Evolutionary conservation across 2,113 vertebrate species (phyloP).

Genomic region (Tapirus terrestris): DNA sequence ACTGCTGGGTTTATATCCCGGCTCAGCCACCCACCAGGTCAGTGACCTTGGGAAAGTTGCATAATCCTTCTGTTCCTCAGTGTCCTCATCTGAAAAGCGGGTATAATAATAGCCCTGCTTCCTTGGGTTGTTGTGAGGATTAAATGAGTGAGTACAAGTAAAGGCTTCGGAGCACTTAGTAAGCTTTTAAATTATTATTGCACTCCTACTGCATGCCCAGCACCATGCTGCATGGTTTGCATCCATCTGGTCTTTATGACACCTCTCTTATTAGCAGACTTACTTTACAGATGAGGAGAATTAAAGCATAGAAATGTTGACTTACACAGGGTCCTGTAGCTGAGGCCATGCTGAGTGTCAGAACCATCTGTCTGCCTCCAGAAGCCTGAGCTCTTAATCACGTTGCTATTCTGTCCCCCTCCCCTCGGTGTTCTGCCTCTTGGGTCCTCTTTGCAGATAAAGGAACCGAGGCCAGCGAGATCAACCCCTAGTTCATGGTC

Average conservation of each 20-base stretch:
- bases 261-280: neutral
- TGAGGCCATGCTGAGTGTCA: neutral
- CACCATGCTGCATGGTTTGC: neutral
- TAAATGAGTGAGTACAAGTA: neutral
- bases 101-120: neutral
- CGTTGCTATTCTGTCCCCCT: neutral
- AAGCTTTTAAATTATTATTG: neutral
- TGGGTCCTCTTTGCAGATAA: neutral
- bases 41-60: neutral
- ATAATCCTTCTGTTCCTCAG: neutral
- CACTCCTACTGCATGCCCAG: fast-evolving
- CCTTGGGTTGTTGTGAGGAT: neutral
- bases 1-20: neutral
- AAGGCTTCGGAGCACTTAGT: neutral
- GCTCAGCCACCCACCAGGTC: neutral
- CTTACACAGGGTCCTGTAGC: neutral
- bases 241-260: neutral
- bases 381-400: neutral
- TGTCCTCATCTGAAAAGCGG: neutral
- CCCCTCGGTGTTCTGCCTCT: neutral
- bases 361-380: neutral
- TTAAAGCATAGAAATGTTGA: neutral
- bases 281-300: neutral
- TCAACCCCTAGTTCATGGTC: fast-evolving
- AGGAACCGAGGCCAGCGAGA: fast-evolving